A percentile compares a stretch with the other conserved stretches of the same genome.
Evolutionary conservation across 2,797 vertebrate species (phyloP).

Genomic region (Fratercula arctica): DNA sequence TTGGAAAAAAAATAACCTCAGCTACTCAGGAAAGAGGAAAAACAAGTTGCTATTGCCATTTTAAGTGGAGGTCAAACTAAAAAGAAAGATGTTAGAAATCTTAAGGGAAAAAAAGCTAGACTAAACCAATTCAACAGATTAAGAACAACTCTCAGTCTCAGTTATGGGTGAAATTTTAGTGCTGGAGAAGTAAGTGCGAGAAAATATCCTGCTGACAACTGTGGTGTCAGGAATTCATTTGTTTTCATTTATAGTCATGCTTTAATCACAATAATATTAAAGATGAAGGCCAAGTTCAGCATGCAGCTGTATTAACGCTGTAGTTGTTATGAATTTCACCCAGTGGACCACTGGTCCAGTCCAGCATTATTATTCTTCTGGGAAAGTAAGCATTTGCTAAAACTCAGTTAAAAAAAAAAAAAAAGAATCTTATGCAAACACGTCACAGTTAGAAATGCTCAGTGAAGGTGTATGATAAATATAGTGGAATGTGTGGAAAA

Average conservation of each 20-base stretch:
- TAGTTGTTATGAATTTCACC: background rate
- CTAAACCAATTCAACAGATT: background rate
- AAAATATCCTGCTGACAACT: background rate
- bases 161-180: background rate
- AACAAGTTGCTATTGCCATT: background rate
- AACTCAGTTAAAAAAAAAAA: background rate
- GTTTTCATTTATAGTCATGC: background rate
- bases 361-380: background rate
- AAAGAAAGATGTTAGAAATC: background rate
- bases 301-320: background rate
- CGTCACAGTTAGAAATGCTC: background rate
- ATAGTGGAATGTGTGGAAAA: background rate
- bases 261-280: slow-evolving; percentile 18
- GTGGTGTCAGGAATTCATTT: background rate
- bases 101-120: background rate
- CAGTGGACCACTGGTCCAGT: background rate
- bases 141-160: background rate
- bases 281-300: background rate
- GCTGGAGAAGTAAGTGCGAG: background rate
- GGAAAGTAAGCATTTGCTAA: background rate
- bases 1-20: background rate
- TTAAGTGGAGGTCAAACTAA: background rate
- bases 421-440: background rate
- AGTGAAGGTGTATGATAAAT: slow-evolving; percentile 20
- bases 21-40: background rate